phyloP scores from a whole-genome alignment of 1,140 invertebrate genomes.

The Latrodectus geometricus region DNA sequence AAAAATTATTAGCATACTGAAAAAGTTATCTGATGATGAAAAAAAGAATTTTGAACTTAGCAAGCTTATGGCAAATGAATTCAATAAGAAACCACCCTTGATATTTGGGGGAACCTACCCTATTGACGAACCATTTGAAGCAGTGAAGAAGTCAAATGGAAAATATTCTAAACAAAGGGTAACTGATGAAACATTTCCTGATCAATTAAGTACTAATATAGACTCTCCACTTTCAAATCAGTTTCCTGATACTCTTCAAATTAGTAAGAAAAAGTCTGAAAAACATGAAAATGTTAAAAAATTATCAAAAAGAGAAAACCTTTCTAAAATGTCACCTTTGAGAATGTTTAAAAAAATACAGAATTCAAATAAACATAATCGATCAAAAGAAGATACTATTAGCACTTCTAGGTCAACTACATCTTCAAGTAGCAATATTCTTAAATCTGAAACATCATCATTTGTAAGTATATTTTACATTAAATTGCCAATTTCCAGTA shows the following conservation, averaged over 20 bases:
- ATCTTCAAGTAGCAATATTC: constrained; percentile 7
- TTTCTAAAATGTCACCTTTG: constrained; percentile 39
- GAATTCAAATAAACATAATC: constrained; percentile 17
- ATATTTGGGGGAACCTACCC: constrained; percentile 83
- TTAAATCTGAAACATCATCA: constrained; percentile 15
- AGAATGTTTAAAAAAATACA: constrained; percentile 50
- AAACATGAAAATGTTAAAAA: neutral
- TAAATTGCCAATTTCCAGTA: too few relatives aligned
- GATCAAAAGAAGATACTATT: constrained; percentile 4
- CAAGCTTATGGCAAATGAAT: constrained; percentile 45
- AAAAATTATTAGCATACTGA: constrained; percentile 39
- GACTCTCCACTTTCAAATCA: neutral
- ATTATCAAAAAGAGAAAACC: neutral
- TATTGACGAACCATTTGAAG: constrained; percentile 66
- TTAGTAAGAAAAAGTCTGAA: neutral
- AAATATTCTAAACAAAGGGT: constrained; percentile 1
- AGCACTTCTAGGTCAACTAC: constrained; percentile 3
- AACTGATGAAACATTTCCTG: neutral
- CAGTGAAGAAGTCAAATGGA: neutral
- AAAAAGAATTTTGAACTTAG: constrained; percentile 51
- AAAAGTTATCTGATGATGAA: constrained; percentile 46
- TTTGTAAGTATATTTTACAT: constrained; percentile 18
- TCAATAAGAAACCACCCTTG: constrained; percentile 72
- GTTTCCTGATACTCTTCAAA: neutral
- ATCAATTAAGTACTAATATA: neutral